A percentile compares a stretch with the other conserved stretches of the same genome.
phyloP scores from a whole-genome alignment of 2,888 invertebrate genomes.

The Torymus auratus region DNA sequence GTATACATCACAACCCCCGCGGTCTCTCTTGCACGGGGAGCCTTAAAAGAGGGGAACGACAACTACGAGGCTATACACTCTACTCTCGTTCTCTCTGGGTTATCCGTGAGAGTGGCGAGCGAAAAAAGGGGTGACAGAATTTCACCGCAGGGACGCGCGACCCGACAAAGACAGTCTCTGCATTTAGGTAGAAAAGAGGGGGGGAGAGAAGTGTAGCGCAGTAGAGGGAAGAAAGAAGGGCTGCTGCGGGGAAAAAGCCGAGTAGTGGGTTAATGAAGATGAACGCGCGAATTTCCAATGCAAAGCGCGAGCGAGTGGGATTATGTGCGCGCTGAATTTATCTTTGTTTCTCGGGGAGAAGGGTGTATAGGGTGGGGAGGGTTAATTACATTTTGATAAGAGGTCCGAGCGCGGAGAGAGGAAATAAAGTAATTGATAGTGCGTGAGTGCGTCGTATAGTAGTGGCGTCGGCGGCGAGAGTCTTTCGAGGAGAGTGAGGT shows the following conservation, averaged over 20 bases:
- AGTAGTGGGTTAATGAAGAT: slow-evolving; percentile 55
- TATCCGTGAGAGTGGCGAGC: slow-evolving; percentile 18
- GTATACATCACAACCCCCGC: too few species aligned
- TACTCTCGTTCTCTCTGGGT: slow-evolving; percentile 22
- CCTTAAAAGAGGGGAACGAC: slow-evolving; percentile 22
- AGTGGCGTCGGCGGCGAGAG: neutral
- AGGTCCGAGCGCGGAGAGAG: slow-evolving; percentile 10
- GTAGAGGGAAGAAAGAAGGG: neutral
- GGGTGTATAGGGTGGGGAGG: neutral
- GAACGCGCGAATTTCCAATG: slow-evolving; percentile 55
- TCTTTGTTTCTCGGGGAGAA: slow-evolving; percentile 33
- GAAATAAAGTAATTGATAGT: slow-evolving; percentile 38
- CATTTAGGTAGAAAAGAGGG: slow-evolving; percentile 21
- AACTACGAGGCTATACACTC: neutral
- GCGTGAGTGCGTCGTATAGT: slow-evolving; percentile 1
- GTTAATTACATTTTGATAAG: slow-evolving; percentile 55
- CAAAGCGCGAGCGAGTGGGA: slow-evolving; percentile 24
- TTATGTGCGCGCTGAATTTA: slow-evolving; percentile 38
- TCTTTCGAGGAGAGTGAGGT: neutral
- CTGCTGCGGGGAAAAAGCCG: slow-evolving; percentile 33
- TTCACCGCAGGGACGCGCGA: slow-evolving; percentile 52
- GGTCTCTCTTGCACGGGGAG: slow-evolving; percentile 17
- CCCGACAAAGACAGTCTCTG: slow-evolving; percentile 15
- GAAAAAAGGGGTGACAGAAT: slow-evolving; percentile 48
- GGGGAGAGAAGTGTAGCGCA: neutral